These are phyloP conservation scores for Ditylenchus dipsaci DNA, from an alignment of 1,140 invertebrate genomes.

Conservation along the genomic window DNA sequence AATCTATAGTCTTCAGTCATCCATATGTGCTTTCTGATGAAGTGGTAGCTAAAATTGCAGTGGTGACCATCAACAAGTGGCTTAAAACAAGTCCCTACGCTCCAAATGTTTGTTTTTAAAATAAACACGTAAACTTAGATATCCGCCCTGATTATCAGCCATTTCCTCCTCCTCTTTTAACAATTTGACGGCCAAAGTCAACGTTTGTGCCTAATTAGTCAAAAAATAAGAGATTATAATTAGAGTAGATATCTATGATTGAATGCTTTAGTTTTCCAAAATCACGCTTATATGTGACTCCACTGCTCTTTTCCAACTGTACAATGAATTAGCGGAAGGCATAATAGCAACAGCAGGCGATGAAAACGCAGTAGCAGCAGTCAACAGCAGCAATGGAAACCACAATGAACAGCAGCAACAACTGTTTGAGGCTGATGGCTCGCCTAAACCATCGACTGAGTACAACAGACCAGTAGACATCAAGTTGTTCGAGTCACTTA, in stretches of 20 bases:
- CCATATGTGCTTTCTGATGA: conserved; percentile 14
- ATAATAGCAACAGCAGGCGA: no score
- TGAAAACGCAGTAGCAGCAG: no score
- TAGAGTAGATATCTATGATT: no score
- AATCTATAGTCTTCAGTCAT: conserved; percentile 25
- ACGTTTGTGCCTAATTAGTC: no score
- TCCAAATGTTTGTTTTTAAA: not conserved
- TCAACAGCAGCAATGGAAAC: not conserved
- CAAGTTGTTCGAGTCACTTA: not conserved
- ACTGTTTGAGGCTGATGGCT: not conserved
- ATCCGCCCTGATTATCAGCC: no score
- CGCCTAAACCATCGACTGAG: not conserved
- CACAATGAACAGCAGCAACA: not conserved
- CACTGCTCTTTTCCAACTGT: conserved; percentile 1
- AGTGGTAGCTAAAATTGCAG: not conserved
- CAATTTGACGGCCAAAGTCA: no score
- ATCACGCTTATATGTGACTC: not conserved
- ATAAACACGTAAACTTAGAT: no score
- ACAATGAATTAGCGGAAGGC: not conserved
- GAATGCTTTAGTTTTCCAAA: not conserved
- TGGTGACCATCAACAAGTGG: not conserved
- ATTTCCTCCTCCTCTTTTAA: no score
- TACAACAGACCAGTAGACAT: conserved; percentile 8
- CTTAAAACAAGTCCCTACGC: not conserved
- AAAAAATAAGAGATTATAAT: no score